phyloP scores from a whole-genome alignment of 1,140 invertebrate species.

The Diuraphis noxia region DNA sequence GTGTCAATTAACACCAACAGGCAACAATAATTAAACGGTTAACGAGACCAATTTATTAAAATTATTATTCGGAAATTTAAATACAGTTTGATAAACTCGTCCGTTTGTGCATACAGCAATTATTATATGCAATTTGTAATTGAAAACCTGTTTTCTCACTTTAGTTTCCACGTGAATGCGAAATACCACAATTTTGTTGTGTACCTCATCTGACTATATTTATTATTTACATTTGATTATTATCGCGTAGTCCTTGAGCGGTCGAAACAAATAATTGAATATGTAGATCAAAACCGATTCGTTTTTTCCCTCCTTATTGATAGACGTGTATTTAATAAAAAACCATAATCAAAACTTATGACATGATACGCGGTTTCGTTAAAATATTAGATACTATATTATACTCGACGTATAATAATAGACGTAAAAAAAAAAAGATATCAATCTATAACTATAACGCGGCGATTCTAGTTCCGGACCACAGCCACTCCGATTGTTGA shows the following conservation, averaged over 20 bases:
- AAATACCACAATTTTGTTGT: background rate
- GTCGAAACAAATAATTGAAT: background rate
- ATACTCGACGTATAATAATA: background rate
- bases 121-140: conserved; percentile 16
- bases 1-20: background rate
- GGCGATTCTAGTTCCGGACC: background rate
- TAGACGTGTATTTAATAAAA: background rate
- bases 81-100: background rate
- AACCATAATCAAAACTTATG: background rate
- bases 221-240: background rate
- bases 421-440: background rate
- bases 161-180: background rate
- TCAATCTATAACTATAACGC: too few species aligned
- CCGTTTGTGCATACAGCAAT: background rate
- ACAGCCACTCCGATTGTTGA: background rate
- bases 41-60: background rate
- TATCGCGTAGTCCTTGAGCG: background rate
- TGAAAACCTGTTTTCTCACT: background rate
- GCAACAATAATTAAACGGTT: background rate
- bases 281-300: background rate
- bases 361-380: background rate
- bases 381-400: background rate
- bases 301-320: background rate
- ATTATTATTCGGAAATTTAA: background rate
- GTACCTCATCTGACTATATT: background rate